Evolutionary conservation across 1,140 invertebrate species (phyloP).

Genomic region (Bombyx mori): ASM3026992v2 NC_085109.1:4831501-4832000

Average conservation of each 20-base stretch:
- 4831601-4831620: constrained; percentile 19
- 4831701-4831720: constrained; percentile 27
- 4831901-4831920: no score
- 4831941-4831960: no score
- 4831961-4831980: no score
- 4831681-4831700: constrained; percentile 59
- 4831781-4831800: constrained; percentile 9
- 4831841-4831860: no score
- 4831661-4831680: constrained; percentile 57
- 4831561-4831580: constrained; percentile 55
- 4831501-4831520: constrained; percentile 16
- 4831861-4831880: no score
- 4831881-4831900: no score
- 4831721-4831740: constrained; percentile 24
- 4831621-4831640: constrained; percentile 17
- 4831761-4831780: constrained; percentile 1
- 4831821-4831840: no score
- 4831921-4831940: no score
- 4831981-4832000: no score
- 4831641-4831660: constrained; percentile 26
- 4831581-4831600: constrained; percentile 26
- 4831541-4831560: constrained; percentile 41
- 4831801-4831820: background rate
- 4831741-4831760: constrained; percentile 40
- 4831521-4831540: constrained; percentile 29